Evolutionary conservation across 2,797 vertebrate genomes (phyloP).

Genomic region (Eutrigla gurnardus): DNA sequence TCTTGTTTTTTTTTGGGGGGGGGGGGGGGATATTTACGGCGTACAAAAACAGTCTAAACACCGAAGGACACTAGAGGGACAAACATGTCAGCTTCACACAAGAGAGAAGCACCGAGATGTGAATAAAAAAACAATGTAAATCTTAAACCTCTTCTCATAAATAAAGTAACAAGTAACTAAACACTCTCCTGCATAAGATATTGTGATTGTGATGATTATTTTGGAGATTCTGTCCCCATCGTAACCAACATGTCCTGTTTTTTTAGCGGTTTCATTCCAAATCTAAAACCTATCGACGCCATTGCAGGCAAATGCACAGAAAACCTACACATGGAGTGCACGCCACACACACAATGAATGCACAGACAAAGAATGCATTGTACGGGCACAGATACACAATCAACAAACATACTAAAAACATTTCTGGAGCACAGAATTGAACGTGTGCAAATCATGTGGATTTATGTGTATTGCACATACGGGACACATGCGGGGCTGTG

Average conservation of each 20-base stretch:
- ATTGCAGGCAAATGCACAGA: neutral
- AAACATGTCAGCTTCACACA: slow-evolving; percentile 19
- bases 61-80: slow-evolving; percentile 35
- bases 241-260: no score
- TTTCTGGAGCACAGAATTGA: neutral
- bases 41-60: slow-evolving; percentile 7
- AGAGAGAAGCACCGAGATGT: neutral
- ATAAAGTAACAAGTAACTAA: no score
- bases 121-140: neutral
- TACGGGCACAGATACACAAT: neutral
- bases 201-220: neutral
- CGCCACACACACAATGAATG: neutral
- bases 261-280: neutral
- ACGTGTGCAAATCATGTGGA: neutral
- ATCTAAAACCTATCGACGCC: neutral
- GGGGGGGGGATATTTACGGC: slow-evolving; percentile 11
- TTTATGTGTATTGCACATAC: neutral
- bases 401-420: neutral
- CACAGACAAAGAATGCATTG: neutral
- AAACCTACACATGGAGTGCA: no score
- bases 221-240: neutral
- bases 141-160: neutral
- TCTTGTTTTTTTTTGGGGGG: slow-evolving; percentile 47
- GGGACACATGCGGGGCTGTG: neutral
- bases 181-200: neutral